A percentile compares a stretch with the other conserved stretches of the same genome.
Conservation (phyloP, 2,888 invertebrate genomes). For the Troides oblongomaculatus region DNA sequence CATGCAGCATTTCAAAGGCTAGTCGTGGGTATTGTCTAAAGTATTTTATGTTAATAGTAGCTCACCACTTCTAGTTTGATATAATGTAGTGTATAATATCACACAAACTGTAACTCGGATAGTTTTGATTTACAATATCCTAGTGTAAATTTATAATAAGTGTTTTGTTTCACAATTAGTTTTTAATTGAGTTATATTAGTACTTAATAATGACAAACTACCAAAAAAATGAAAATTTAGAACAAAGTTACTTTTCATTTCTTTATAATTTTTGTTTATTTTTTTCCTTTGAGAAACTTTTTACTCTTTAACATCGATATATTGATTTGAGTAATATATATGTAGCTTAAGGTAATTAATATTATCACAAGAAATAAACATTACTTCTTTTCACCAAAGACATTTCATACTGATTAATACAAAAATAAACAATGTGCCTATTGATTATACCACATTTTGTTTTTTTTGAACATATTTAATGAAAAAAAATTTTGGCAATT, state of each 20-base stretch:
- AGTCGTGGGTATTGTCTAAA: conserved; percentile 59
- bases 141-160: conserved; percentile 37
- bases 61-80: conserved; percentile 36
- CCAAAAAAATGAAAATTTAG: conserved; percentile 67
- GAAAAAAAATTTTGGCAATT: neutral
- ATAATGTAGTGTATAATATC: conserved; percentile 38
- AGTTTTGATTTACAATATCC: conserved; percentile 14
- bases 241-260: conserved; percentile 66
- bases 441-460: neutral
- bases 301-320: conserved; percentile 51
- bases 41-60: conserved; percentile 40
- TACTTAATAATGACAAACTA: conserved; percentile 71
- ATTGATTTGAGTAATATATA: conserved; percentile 57
- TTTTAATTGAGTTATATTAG: conserved; percentile 63
- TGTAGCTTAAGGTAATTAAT: conserved; percentile 44
- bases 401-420: conserved; percentile 30
- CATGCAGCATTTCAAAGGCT: conserved; percentile 64
- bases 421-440: neutral
- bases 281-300: conserved; percentile 38
- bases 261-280: neutral
- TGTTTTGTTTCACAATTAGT: conserved; percentile 63
- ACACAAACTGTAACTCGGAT: neutral
- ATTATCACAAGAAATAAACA: conserved; percentile 29
- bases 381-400: conserved; percentile 65
- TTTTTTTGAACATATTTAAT: neutral